Evolutionary conservation across 1,140 invertebrate genomes (phyloP).

Genomic region (Drosophila willistoni): DNA sequence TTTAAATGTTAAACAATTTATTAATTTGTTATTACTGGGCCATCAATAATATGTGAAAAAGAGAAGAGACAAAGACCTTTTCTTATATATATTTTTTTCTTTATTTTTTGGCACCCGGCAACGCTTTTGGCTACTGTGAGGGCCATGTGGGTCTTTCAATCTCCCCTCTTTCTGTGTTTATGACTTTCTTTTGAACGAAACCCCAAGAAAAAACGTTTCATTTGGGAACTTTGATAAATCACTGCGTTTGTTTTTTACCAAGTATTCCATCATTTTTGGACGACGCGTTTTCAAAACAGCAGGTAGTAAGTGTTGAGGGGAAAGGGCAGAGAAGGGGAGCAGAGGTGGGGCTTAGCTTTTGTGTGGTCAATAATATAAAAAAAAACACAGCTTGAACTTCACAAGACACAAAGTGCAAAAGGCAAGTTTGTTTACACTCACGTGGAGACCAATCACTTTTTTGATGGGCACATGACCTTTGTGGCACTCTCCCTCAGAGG

Average conservation of each 20-base stretch:
- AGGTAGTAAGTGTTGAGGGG: slow-evolving; percentile 59
- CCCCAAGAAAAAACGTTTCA: slow-evolving; percentile 29
- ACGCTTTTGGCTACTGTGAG: slow-evolving; percentile 59
- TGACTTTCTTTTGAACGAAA: slow-evolving; percentile 60
- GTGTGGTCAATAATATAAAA: slow-evolving; percentile 5
- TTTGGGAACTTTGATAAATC: slow-evolving; percentile 67
- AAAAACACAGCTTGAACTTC: slow-evolving; percentile 24
- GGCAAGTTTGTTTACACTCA: slow-evolving; percentile 38
- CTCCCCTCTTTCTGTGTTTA: slow-evolving; percentile 34
- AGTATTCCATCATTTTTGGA: slow-evolving; percentile 73
- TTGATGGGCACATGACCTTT: slow-evolving; percentile 44
- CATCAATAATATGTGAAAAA: slow-evolving; percentile 44
- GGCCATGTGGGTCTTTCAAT: neutral
- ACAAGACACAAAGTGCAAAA: slow-evolving; percentile 49
- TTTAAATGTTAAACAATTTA: slow-evolving; percentile 82
- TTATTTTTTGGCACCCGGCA: slow-evolving; percentile 59
- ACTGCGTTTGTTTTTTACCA: slow-evolving; percentile 45
- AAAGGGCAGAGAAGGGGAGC: neutral
- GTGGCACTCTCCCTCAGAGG: neutral
- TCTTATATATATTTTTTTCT: neutral
- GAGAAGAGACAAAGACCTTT: slow-evolving; percentile 48
- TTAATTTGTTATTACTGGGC: slow-evolving; percentile 75
- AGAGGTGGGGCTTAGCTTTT: slow-evolving; percentile 2
- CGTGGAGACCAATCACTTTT: slow-evolving; percentile 47
- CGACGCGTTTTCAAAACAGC: slow-evolving; percentile 68